Percentiles rank a stretch among this genome's conserved stretches.
Conservation (phyloP, 2,888 invertebrate species). For the Oscheius sp. region DNA sequence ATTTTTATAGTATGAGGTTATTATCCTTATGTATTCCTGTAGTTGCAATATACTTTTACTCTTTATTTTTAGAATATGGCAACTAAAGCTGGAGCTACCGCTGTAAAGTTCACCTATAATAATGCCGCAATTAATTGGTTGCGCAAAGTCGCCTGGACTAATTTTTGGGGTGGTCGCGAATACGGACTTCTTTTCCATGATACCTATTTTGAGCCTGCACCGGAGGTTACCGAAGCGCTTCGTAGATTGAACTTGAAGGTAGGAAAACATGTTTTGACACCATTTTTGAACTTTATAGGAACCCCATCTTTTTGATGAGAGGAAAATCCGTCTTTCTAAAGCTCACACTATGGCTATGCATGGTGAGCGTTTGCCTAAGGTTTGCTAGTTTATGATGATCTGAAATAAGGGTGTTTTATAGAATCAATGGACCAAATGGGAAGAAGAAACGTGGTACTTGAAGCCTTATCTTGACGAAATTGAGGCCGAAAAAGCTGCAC, state of each 20-base stretch:
- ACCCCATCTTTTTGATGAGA: constrained; percentile 81
- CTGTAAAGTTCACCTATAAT: constrained; percentile 38
- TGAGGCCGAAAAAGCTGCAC: constrained; percentile 79
- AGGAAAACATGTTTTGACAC: neutral
- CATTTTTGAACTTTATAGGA: constrained; percentile 39
- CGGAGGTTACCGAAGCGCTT: constrained; percentile 72
- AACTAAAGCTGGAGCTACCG: constrained; percentile 11
- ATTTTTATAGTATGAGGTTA: neutral
- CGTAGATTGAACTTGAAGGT: constrained; percentile 69
- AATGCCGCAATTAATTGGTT: constrained; percentile 49
- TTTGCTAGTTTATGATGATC: neutral
- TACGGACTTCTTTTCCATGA: constrained; percentile 67
- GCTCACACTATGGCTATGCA: constrained; percentile 85
- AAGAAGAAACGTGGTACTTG: constrained; percentile 86
- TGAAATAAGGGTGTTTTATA: neutral
- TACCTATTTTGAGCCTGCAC: constrained; percentile 70
- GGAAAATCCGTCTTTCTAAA: constrained; percentile 84
- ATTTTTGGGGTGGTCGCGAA: constrained; percentile 66
- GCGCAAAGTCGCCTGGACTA: constrained; percentile 66
- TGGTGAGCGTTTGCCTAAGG: constrained; percentile 85
- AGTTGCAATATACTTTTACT: neutral
- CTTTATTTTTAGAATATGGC: constrained; percentile 11
- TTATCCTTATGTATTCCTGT: neutral
- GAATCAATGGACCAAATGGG: constrained; percentile 89
- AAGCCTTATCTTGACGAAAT: constrained; percentile 85